These are phyloP conservation scores for Xenopus petersii DNA, from an alignment of 2,797 vertebrate species.

Conservation along the genomic window DNA sequence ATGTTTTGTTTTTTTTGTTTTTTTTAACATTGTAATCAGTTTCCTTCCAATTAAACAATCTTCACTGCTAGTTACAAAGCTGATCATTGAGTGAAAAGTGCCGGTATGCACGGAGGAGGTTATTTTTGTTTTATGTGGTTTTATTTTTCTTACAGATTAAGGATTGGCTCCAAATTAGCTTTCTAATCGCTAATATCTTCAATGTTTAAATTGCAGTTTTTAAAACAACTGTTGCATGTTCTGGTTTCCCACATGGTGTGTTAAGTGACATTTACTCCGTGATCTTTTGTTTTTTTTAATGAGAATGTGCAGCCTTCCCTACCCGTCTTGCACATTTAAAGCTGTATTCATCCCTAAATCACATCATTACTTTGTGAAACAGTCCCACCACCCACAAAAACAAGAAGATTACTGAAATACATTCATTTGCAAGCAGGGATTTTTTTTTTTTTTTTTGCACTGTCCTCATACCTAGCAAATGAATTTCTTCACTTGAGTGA, in stretches of 20 bases:
- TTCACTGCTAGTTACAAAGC: slow-evolving; percentile 52
- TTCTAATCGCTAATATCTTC: slow-evolving; percentile 68
- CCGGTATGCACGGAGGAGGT: slow-evolving; percentile 53
- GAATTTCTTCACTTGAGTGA: slow-evolving; percentile 11
- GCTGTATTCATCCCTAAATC: background rate
- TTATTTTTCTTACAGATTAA: slow-evolving; percentile 50
- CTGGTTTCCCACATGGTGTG: slow-evolving; percentile 67
- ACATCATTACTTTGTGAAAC: slow-evolving; percentile 8
- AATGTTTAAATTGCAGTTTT: slow-evolving; percentile 73
- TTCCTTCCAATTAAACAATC: slow-evolving; percentile 53
- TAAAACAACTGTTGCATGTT: slow-evolving; percentile 69
- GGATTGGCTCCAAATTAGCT: slow-evolving; percentile 53
- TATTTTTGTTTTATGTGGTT: slow-evolving; percentile 34
- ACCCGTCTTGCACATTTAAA: slow-evolving; percentile 22
- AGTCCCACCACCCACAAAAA: slow-evolving; percentile 1
- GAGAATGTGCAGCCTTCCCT: slow-evolving; percentile 57
- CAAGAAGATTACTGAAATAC: background rate
- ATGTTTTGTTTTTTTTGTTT: slow-evolving; percentile 58
- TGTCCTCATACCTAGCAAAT: slow-evolving; percentile 18
- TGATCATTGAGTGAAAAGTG: slow-evolving; percentile 60
- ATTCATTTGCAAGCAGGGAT: slow-evolving; percentile 9
- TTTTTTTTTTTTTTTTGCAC: background rate
- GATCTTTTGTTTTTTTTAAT: slow-evolving; percentile 51
- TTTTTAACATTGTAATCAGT: slow-evolving; percentile 57
- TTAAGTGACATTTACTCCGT: slow-evolving; percentile 47